A percentile compares a stretch with the other conserved stretches of the same genome.
Evolutionary conservation across 2,888 invertebrate species (phyloP).

Genomic region (Archaeoteleia sp.): DNA sequence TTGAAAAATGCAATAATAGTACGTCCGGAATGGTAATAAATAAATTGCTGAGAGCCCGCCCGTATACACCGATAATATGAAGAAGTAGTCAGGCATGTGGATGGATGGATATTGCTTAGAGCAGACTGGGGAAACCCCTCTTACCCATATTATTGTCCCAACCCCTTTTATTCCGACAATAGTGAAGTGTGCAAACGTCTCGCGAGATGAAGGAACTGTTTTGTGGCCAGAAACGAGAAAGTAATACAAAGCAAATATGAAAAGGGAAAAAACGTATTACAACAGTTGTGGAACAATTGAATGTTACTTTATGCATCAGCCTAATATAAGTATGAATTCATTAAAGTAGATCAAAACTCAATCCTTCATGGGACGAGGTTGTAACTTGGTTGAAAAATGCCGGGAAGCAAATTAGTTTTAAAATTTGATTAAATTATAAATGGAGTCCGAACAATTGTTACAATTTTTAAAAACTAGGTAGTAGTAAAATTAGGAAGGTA

Average conservation of each 20-base stretch:
- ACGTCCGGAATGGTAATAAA: conserved; percentile 72
- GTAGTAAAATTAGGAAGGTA: too few relatives aligned
- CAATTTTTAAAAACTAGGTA: too few relatives aligned
- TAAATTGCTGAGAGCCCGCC: conserved; percentile 73
- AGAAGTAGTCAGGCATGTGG: conserved; percentile 72
- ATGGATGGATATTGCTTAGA: conserved; percentile 73
- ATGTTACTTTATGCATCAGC: too few relatives aligned
- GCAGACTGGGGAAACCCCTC: conserved; percentile 69
- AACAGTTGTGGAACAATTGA: too few relatives aligned
- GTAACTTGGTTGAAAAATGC: too few relatives aligned
- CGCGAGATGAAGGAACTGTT: conserved; percentile 24
- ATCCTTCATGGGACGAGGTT: too few relatives aligned
- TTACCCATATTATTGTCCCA: conserved; percentile 73
- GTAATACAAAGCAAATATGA: not conserved
- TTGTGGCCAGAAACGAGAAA: conserved; percentile 8
- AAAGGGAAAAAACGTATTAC: too few relatives aligned
- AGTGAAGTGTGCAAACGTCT: conserved; percentile 50
- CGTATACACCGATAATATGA: conserved; percentile 71
- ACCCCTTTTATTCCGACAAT: conserved; percentile 60
- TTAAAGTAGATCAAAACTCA: too few relatives aligned
- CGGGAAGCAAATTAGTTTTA: too few relatives aligned
- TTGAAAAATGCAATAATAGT: conserved; percentile 74
- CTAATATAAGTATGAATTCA: too few relatives aligned
- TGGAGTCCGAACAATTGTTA: too few relatives aligned
- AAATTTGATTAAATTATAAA: too few relatives aligned